Base-by-base conservation (phyloP, 2,888 invertebrate genomes). In the Eristalinus sepulchralis region DNA sequence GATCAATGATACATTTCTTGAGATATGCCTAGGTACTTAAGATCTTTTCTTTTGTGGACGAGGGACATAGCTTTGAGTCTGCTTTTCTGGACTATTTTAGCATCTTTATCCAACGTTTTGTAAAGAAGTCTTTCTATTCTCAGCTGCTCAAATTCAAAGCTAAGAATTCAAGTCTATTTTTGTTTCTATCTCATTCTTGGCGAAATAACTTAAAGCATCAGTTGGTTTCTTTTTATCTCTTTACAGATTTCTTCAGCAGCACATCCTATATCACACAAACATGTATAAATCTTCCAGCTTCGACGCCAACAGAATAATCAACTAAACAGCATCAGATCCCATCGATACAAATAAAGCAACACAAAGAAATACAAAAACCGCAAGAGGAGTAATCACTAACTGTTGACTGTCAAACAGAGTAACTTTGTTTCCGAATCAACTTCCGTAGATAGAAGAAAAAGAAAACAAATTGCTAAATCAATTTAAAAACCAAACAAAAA, bases 241-340 rank as follows among this genome's bases (percentile, higher is more conserved):
- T 83, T 83, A 1, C 73, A 80, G 83, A 53, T 22, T 53, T 36
- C 1, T 47, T 60, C 36, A 55, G 17, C 60, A 53, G 22, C 39
- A 66, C 39, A 36, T 36, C 27, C 55, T 64, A 47, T 70, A 39
- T 20, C 53, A 39, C 53, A 53, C 31, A 31, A 66, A 64, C 63
- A 62, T 22, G 9, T 59, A 47, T 8, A 17, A 4, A 68, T 73
- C 81, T 81, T 81, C 85, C 76, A 77, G 72, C 33, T 39, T 22
- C 53, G 72, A 72, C 47, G 81, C 85, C 72, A 85, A 72, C 60
- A 57, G 39, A 59, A 31, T 67, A 31, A 34, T n/a, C 59, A 24
- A 81, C 72, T 81, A 85, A 85, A 47, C 77, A 85, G 85, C 85
- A 85, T 81, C 77, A 81, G 81, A 81, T 85, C 85, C 85, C 85